Evolutionary conservation across 2,797 vertebrate genomes (phyloP), one percentile per base, ranked within the genome.

Genomic region (Hemibagrus guttatus): DNA sequence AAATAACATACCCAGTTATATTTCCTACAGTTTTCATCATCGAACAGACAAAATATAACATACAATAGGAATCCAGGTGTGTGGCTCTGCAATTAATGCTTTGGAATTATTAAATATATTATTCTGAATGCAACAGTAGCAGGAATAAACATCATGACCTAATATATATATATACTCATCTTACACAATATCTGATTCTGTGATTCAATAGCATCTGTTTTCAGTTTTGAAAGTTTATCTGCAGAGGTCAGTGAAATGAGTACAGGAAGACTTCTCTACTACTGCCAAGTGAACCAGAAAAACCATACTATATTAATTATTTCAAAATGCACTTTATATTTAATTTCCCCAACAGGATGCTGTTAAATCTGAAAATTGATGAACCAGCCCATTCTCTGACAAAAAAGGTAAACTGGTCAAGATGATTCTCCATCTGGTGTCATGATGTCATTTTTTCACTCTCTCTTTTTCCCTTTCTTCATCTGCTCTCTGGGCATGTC

Each of bases 321-420:
- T 58, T 91, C 89, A 91, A 61, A 26, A 83, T 9, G 8, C 61
- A 76, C 86, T 88, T 90, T 52, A 80, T 80, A 82, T 87, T 49
- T 85, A 69, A 88, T 93, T 91, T 90, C 89, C 85, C 78, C 21
- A 35, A 42, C 58, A 89, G 90, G 90, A 93, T 91, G 81, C 63
- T 71, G 12, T 84, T 61, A 88, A 84, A 39, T 54, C 17, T 78
- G 74, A 84, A 90, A 84, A 84, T 81, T 68, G 21, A 54, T 52
- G 61, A 23, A 84, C 84, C 72, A 69, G 81, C 83, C 49, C 63
- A 79, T 79, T 89, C 64, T 64, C 59, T 86, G 72, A 78, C 49
- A 74, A 86, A 75, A 78, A 68, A 84, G 28, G 64, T 75, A 88
- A 88, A 86, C 49, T 17, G 56, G 72, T 79, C 54, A 83, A 83